Evolutionary conservation across 2,113 vertebrate genomes (phyloP), one percentile per base, ranked within the genome.

Genomic region (Galeopterus variegatus): DNA sequence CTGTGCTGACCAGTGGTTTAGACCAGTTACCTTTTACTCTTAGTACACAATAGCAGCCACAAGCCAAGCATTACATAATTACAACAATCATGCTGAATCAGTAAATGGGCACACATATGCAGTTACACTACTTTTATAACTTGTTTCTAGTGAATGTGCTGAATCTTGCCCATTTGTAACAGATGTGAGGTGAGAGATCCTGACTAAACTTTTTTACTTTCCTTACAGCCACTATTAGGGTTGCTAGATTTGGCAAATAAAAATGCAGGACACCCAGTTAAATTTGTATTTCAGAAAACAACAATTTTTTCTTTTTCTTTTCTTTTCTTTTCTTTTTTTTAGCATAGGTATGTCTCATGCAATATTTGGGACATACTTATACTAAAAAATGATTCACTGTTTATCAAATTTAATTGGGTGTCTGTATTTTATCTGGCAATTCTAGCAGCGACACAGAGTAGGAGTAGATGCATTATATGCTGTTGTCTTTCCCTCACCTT

Each of bases 231-330:
- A 48, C 28, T 79, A 52, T 8, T 72, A 33, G 11, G 11, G 48
- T 33, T 52, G 33, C 36, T 33, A 88, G 85, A 76, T 62, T 72
- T 89, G 87, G 56, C 75, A 81, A 83, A 95, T 76, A 95, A 94
- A 96, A 95, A 84, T 84, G 7, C 41, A 96, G n/a, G 52, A 60
- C 56, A 14, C 15, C 18, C 62, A 94, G 28, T 96, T 96, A 81
- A 96, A 90, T 90, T 72, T 81, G 93, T 94, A 21, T 97, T 92
- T 81, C 70, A 94, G 73, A 88, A 88, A 80, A 81, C 31, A 60
- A 72, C 50, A 54, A 28, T 67, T 80, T 95, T 41, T 41, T 41
- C 41, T 41, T 41, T 41, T 41, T 41, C 41, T 41, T 41, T 41
- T 41, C 41, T 41, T 41, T 41, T 41, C 41, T 41, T 41, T 41